Evolutionary conservation across 2,888 invertebrate species (phyloP).

Genomic region (Sphaerophoria taeniata): DNA sequence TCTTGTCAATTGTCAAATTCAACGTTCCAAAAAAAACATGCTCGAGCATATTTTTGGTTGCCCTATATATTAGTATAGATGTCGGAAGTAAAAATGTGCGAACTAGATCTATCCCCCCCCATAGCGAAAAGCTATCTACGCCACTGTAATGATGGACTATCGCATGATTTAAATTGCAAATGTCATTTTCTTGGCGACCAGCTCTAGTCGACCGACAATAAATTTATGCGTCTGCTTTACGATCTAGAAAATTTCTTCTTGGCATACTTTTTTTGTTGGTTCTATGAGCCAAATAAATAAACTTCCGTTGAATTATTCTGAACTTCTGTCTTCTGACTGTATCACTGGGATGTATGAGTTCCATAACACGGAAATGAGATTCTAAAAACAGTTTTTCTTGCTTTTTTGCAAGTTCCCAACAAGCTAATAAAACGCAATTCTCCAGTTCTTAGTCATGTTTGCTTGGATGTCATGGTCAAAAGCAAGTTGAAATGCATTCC

Average conservation of each 20-base stretch:
- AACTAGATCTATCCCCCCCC: too few relatives aligned
- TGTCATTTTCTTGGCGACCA: constrained; percentile 37
- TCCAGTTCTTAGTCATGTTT: constrained; percentile 55
- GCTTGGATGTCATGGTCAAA: constrained; percentile 68
- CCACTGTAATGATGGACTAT: neutral
- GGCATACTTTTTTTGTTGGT: neutral
- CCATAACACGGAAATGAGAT: constrained; percentile 43
- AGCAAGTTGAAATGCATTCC: constrained; percentile 55
- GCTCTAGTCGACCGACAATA: constrained; percentile 18
- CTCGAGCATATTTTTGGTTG: too few relatives aligned
- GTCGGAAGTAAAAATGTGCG: too few relatives aligned
- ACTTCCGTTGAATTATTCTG: constrained; percentile 43
- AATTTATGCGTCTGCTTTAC: constrained; percentile 36
- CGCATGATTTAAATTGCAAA: constrained; percentile 39
- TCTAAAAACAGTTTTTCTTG: neutral
- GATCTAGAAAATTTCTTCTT: constrained; percentile 33
- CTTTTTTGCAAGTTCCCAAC: constrained; percentile 47
- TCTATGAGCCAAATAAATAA: constrained; percentile 8
- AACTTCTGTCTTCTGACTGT: constrained; percentile 9
- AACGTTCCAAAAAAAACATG: too few relatives aligned
- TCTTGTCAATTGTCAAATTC: too few relatives aligned
- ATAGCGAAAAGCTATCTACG: too few relatives aligned
- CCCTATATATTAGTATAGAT: too few relatives aligned
- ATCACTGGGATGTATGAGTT: neutral
- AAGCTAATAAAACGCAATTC: constrained; percentile 33